Conservation (phyloP, 2,113 vertebrate species). For the Odobenus rosmarus region DNA sequence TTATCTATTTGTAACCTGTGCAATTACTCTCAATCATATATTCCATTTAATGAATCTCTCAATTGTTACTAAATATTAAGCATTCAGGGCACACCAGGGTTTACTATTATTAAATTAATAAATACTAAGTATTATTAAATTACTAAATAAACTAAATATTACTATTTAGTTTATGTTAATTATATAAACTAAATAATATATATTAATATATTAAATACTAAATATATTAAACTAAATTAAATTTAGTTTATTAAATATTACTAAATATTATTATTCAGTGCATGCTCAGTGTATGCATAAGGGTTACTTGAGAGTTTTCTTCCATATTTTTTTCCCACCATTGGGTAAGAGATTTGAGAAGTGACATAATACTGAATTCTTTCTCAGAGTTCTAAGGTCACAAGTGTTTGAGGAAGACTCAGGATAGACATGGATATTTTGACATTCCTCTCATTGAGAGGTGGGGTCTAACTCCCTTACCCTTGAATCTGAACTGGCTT, state of each 20-base stretch:
- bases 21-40: neutral
- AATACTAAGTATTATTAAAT: neutral
- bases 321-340: neutral
- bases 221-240: neutral
- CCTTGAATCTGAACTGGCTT: conserved; percentile 11
- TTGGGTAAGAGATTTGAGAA: conserved; percentile 31
- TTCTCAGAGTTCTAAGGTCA: neutral
- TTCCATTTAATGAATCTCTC: conserved; percentile 29
- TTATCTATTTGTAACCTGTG: conserved; percentile 29
- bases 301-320: neutral
- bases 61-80: conserved; percentile 28
- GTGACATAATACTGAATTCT: neutral
- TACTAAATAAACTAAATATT: neutral
- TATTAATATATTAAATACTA: neutral
- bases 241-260: conserved; percentile 26
- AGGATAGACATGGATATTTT: neutral
- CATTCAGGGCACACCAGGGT: neutral
- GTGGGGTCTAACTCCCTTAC: neutral
- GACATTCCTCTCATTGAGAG: neutral
- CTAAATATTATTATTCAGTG: neutral
- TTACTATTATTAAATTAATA: neutral
- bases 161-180: neutral
- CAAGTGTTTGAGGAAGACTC: neutral
- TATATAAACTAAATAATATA: neutral
- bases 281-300: neutral